A percentile compares a stretch with the other conserved stretches of the same genome.
Evolutionary conservation across 2,113 vertebrate genomes (phyloP).

Genomic region (Corvus hawaiiensis): DNA sequence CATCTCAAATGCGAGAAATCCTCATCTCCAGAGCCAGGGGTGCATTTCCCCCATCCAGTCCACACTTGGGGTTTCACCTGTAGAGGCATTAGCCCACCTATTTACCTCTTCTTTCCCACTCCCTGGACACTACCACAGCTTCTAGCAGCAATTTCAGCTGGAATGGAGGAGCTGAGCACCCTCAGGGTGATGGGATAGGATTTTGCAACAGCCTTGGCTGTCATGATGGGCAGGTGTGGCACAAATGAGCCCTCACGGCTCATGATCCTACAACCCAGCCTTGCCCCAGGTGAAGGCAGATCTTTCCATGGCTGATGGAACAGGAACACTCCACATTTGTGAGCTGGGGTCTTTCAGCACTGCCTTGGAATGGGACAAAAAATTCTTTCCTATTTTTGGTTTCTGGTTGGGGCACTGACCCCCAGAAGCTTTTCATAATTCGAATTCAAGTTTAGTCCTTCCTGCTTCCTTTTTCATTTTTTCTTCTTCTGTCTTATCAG

Average conservation of each 20-base stretch:
- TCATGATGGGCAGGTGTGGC: neutral
- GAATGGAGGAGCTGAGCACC: neutral
- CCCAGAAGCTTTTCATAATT: neutral
- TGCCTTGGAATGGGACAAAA: neutral
- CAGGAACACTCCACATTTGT: neutral
- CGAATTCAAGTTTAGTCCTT: neutral
- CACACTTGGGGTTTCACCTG: neutral
- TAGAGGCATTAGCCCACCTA: neutral
- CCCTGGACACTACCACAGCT: neutral
- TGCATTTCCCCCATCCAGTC: neutral
- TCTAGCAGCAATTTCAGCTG: neutral
- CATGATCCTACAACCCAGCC: neutral
- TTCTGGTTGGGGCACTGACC: neutral
- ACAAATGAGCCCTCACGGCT: neutral
- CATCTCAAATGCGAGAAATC: neutral
- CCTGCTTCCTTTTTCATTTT: neutral
- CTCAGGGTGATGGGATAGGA: neutral
- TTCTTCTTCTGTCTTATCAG: neutral
- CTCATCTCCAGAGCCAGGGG: neutral
- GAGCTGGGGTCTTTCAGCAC: neutral
- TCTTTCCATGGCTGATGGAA: neutral
- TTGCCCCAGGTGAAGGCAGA: neutral
- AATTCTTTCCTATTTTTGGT: neutral
- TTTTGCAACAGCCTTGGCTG: neutral
- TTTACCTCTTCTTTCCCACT: neutral